These are phyloP conservation scores for Apodemus agrarius DNA, from an alignment of 2,797 vertebrate genomes.

Conservation along the genomic window DNA sequence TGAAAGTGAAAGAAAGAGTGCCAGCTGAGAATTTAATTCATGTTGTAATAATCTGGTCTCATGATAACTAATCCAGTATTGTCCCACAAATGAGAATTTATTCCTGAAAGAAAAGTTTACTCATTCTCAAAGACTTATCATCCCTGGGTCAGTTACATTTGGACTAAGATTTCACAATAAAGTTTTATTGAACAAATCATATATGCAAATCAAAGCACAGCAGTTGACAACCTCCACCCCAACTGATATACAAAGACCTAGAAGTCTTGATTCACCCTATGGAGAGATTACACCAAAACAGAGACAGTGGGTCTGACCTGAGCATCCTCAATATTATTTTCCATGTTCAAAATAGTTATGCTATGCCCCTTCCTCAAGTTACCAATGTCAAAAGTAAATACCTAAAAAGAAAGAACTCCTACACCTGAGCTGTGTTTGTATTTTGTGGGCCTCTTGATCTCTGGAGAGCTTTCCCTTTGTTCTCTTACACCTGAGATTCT, in stretches of 20 bases:
- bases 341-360: neutral
- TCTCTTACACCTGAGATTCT: neutral
- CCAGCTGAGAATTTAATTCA: neutral
- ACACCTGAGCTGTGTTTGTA: too few relatives aligned
- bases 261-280: neutral
- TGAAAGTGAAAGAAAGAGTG: neutral
- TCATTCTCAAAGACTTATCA: neutral
- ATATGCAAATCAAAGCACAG: neutral
- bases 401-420: neutral
- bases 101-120: neutral
- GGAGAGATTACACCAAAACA: neutral
- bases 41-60: neutral
- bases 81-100: neutral
- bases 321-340: neutral
- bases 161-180: neutral
- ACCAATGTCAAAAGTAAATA: neutral
- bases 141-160: neutral
- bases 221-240: rapidly evolving
- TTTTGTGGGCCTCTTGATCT: neutral
- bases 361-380: too few relatives aligned
- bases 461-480: neutral
- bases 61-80: neutral
- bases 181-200: neutral
- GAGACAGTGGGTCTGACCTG: neutral
- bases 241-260: neutral